phyloP scores from a whole-genome alignment of 1,140 invertebrate species.

The Trichomalopsis sarcophagae region DNA sequence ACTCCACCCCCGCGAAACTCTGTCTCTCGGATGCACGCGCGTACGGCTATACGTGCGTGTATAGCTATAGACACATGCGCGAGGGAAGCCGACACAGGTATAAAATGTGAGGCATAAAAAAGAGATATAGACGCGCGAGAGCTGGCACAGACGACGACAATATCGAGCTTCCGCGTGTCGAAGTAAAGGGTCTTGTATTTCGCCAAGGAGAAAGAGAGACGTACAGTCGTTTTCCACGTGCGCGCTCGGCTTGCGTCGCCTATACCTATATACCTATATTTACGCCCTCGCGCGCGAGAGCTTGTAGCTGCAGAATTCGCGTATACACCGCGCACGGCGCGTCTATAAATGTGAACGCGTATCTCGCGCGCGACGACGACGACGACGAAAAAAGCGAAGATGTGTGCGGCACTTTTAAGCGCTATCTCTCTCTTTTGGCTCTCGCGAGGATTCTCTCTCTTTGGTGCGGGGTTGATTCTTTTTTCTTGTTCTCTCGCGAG shows the following conservation, averaged over 20 bases:
- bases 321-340: not conserved
- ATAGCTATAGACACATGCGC: not conserved
- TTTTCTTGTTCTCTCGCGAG: not conserved
- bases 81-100: not conserved
- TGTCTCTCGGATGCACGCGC: not conserved
- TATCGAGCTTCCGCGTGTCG: slow-evolving; percentile 26
- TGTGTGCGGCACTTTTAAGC: not conserved
- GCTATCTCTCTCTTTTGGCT: not conserved
- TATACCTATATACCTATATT: not conserved
- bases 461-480: not conserved
- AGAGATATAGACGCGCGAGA: not conserved
- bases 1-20: not conserved
- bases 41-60: no score
- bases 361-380: not conserved
- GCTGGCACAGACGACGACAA: slow-evolving; percentile 8
- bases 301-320: not conserved
- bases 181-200: slow-evolving; percentile 22
- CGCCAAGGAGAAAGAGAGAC: not conserved
- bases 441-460: not conserved
- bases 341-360: slow-evolving; percentile 24
- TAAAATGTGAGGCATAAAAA: slow-evolving; percentile 21
- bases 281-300: not conserved
- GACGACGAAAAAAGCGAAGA: not conserved
- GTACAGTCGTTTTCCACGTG: not conserved
- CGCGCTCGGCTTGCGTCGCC: not conserved